Base-by-base conservation (phyloP, 2,113 vertebrate species). In the Tachycineta bicolor region DNA sequence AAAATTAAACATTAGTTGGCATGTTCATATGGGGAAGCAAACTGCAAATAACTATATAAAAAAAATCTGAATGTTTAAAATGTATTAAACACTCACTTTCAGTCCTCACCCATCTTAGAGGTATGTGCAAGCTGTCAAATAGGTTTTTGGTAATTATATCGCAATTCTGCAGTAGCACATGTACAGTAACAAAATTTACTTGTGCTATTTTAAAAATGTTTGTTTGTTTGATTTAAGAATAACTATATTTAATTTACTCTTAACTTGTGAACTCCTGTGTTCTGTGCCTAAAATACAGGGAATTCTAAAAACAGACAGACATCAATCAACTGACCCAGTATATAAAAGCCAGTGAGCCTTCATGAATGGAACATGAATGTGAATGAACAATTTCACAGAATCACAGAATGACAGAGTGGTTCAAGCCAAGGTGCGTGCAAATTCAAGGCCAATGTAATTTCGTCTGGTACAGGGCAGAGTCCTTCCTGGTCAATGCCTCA, bases 61-160 rank as follows among this genome's bases (percentile, higher is more conserved):
- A 55, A 24, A 14, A 7, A 37, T 19, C 4, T 17, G 20, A 82
- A 24, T 14, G 1, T 52, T 52, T 73, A 47, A 76, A 90, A 47
- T 24, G 9, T 9, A 64, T 55, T 75, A 67, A 29, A 1, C 2
- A 59, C 11, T 46, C 1, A 0, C 1, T 34, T 76, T 73, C 20
- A 39, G 21, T 44, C 14, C 7, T 76, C 24, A 55, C 1, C 4
- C 12, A 2, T 59, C 24, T 50, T 21, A 93, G 67, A 78, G 10
- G 6, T 39, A 49, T 26, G 21, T 13, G 11, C 3, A 71, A 83
- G 5, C 5, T 55, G 23, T 31, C 50, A 78, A 17, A 34, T 3
- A 50, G 10, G 18, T n/a, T 83, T 92, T 67, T 63, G 24, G 28
- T 18, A 78, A 59, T 77, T 70, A 43, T 82, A 81, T 84, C 34